A percentile compares a stretch with the other conserved stretches of the same genome.
These are phyloP conservation scores for Tortricodes alternella DNA, from an alignment of 2,888 invertebrate species.

Conservation along the genomic window DNA sequence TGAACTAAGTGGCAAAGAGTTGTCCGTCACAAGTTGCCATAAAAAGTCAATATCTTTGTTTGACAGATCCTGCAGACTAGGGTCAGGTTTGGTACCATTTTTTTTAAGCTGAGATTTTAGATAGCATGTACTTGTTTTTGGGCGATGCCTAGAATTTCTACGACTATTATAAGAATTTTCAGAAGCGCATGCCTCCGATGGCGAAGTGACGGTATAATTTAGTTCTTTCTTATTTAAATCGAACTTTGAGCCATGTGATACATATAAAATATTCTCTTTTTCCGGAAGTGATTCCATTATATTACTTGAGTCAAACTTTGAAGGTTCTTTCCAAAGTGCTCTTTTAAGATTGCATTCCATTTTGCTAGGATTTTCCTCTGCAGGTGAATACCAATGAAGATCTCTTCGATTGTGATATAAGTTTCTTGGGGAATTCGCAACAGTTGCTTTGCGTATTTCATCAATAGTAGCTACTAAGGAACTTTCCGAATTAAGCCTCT, in stretches of 20 bases:
- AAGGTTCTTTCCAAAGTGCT: conserved; percentile 77
- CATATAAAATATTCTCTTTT: conserved; percentile 64
- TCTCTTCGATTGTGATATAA: conserved; percentile 78
- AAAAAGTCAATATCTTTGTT: conserved; percentile 73
- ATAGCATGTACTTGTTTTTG: conserved; percentile 49
- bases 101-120: conserved; percentile 55
- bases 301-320: conserved; percentile 69
- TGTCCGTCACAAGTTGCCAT: conserved; percentile 74
- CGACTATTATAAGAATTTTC: conserved; percentile 44
- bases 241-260: conserved; percentile 55
- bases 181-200: conserved; percentile 38
- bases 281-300: conserved; percentile 70
- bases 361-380: conserved; percentile 57
- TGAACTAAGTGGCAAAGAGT: conserved; percentile 54
- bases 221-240: conserved; percentile 53
- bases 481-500: conserved; percentile 78
- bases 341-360: conserved; percentile 64
- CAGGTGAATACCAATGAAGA: conserved; percentile 74
- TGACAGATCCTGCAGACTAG: conserved; percentile 59
- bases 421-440: conserved; percentile 81
- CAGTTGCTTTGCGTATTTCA: conserved; percentile 83
- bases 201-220: conserved; percentile 41
- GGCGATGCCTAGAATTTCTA: conserved; percentile 55
- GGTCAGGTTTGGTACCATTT: conserved; percentile 53
- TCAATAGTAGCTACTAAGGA: conserved; percentile 85